These are phyloP conservation scores for Carcinoscorpius rotundicauda DNA, from an alignment of 1,140 invertebrate genomes.

Conservation along the genomic window DNA sequence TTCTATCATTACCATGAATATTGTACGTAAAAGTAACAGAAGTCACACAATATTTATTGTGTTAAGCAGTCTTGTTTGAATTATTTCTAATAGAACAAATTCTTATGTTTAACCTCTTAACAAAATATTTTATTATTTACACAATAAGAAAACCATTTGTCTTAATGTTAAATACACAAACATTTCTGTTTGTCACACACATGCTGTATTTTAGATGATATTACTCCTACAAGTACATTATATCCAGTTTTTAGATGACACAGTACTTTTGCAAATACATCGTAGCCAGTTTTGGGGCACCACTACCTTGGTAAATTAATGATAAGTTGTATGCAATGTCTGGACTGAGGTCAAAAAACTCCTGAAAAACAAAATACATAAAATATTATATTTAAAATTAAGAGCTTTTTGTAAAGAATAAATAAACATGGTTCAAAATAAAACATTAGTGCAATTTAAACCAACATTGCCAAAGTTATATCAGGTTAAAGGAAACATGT, in stretches of 20 bases:
- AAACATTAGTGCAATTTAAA: neutral
- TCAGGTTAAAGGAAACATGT: neutral
- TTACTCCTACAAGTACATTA: too few relatives aligned
- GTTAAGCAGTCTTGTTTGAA: too few relatives aligned
- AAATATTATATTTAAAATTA: conserved; percentile 2
- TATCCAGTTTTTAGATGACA: conserved; percentile 38
- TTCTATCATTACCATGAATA: too few relatives aligned
- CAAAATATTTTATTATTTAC: too few relatives aligned
- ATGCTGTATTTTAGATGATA: too few relatives aligned
- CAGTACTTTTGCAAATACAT: conserved; percentile 60
- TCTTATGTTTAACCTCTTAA: too few relatives aligned
- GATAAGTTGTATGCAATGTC: conserved; percentile 78
- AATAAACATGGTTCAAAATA: neutral
- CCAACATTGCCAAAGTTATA: neutral
- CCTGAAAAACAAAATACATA: conserved; percentile 14
- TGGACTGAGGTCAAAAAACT: conserved; percentile 52
- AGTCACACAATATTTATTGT: too few relatives aligned
- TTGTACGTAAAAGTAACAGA: too few relatives aligned
- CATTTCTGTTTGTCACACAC: too few relatives aligned
- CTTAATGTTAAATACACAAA: too few relatives aligned
- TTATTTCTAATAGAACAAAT: too few relatives aligned
- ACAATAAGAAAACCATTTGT: too few relatives aligned
- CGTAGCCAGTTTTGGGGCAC: conserved; percentile 53
- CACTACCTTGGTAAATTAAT: conserved; percentile 61
- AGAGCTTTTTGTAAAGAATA: conserved; percentile 4